A percentile compares a stretch with the other conserved stretches of the same genome.
Evolutionary conservation across 2,797 vertebrate genomes (phyloP).

Genomic region (Sebastes oblongus): DNA sequence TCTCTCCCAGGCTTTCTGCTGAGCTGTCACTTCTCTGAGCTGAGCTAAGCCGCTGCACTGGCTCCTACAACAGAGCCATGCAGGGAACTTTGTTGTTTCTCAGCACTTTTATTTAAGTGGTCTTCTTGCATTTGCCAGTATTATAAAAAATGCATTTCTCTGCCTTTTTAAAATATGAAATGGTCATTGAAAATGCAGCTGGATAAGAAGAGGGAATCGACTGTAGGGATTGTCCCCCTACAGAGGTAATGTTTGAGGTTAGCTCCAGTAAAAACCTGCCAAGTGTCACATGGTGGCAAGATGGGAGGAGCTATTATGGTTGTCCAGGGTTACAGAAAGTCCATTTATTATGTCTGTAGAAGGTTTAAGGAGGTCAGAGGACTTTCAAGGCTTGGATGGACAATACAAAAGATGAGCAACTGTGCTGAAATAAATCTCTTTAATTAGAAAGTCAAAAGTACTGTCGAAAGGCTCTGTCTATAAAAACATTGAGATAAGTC

Average conservation of each 20-base stretch:
- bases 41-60: slow-evolving; percentile 64
- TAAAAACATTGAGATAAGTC: background rate
- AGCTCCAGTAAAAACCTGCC: background rate
- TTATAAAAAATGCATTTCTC: slow-evolving; percentile 7
- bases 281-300: background rate
- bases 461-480: background rate
- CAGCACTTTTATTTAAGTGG: slow-evolving; percentile 71
- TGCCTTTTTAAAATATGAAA: background rate
- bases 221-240: background rate
- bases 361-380: background rate
- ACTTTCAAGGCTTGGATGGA: background rate
- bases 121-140: slow-evolving; percentile 41
- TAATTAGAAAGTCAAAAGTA: background rate
- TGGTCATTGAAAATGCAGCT: slow-evolving; percentile 17
- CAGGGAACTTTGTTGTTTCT: slow-evolving; percentile 65
- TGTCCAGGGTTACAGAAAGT: background rate
- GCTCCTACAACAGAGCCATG: slow-evolving; percentile 40
- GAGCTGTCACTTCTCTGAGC: slow-evolving; percentile 70
- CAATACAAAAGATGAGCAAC: background rate
- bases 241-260: background rate
- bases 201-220: background rate
- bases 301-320: background rate
- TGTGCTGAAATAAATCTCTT: background rate
- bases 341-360: background rate
- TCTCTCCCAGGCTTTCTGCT: slow-evolving; percentile 66